A percentile compares a stretch with the other conserved stretches of the same genome.
These are phyloP conservation scores for Muscicapa striata DNA, from an alignment of 2,797 vertebrate genomes.

Conservation along the genomic window DNA sequence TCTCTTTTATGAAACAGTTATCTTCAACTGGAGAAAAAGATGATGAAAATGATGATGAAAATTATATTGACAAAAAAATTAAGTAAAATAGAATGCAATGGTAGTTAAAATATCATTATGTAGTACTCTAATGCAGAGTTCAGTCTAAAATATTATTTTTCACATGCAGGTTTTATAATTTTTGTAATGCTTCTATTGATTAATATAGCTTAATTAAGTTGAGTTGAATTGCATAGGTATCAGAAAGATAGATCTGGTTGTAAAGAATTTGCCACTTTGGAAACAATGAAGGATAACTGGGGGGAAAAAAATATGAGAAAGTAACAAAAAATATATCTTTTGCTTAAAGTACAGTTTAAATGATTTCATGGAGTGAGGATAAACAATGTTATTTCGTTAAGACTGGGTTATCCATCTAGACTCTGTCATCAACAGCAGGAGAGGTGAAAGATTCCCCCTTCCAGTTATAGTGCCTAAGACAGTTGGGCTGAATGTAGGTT, in stretches of 20 bases:
- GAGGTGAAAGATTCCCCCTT: neutral
- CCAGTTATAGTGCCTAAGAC: neutral
- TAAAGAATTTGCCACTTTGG: neutral
- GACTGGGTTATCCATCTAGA: neutral
- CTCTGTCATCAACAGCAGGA: neutral
- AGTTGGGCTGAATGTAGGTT: neutral
- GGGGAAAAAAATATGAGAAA: neutral
- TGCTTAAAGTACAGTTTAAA: neutral
- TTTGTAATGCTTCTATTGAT: neutral
- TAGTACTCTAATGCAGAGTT: neutral
- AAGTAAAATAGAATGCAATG: neutral
- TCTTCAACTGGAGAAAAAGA: constrained; percentile 22
- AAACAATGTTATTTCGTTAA: neutral
- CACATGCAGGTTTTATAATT: neutral
- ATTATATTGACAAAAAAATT: constrained; percentile 5
- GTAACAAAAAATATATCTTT: neutral
- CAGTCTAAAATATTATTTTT: neutral
- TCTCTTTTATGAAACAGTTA: constrained; percentile 58
- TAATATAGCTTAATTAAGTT: neutral
- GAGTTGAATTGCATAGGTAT: neutral
- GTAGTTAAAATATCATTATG: neutral
- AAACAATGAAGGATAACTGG: neutral
- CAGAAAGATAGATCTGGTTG: neutral
- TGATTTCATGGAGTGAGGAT: neutral
- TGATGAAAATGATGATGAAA: neutral